These are phyloP conservation scores for Mastacembelus armatus DNA, from an alignment of 2,797 vertebrate genomes.

Conservation along the genomic window DNA sequence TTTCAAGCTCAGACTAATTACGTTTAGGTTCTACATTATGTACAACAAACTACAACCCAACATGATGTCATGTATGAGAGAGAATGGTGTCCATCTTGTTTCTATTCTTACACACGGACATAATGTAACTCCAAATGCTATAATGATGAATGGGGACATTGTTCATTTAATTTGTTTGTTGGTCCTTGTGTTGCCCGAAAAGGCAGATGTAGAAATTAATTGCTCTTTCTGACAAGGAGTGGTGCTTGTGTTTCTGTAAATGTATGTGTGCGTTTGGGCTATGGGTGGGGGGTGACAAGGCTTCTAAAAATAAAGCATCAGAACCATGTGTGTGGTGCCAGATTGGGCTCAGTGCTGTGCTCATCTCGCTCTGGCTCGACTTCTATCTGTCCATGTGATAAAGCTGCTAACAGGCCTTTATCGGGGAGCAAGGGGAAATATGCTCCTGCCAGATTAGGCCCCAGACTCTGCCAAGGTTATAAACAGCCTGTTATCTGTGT, in stretches of 20 bases:
- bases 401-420: slow-evolving; percentile 96
- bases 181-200: slow-evolving; percentile 68
- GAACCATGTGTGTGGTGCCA: slow-evolving; percentile 77
- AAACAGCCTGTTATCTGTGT: slow-evolving; percentile 97
- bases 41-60: slow-evolving; percentile 41
- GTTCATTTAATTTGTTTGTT: slow-evolving; percentile 74
- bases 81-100: slow-evolving; percentile 37
- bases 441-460: slow-evolving; percentile 99
- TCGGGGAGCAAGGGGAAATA: slow-evolving; percentile 96
- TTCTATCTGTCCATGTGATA: slow-evolving; percentile 87
- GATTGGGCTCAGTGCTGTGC: slow-evolving; percentile 87
- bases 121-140: slow-evolving; percentile 39
- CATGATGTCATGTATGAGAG: slow-evolving; percentile 21
- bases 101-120: slow-evolving; percentile 34
- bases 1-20: slow-evolving; percentile 50
- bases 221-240: slow-evolving; percentile 71
- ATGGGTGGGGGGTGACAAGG: slow-evolving; percentile 27
- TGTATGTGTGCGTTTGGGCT: slow-evolving; percentile 60
- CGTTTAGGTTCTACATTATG: slow-evolving; percentile 42
- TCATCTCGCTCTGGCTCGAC: slow-evolving; percentile 90
- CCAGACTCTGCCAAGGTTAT: slow-evolving; percentile 98
- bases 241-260: slow-evolving; percentile 41
- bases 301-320: slow-evolving; percentile 81
- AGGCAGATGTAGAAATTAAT: slow-evolving; percentile 82
- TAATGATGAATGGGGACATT: slow-evolving; percentile 67